Conservation (phyloP, 2,797 vertebrate genomes). For the Microctenopoma steveboyesi region DNA sequence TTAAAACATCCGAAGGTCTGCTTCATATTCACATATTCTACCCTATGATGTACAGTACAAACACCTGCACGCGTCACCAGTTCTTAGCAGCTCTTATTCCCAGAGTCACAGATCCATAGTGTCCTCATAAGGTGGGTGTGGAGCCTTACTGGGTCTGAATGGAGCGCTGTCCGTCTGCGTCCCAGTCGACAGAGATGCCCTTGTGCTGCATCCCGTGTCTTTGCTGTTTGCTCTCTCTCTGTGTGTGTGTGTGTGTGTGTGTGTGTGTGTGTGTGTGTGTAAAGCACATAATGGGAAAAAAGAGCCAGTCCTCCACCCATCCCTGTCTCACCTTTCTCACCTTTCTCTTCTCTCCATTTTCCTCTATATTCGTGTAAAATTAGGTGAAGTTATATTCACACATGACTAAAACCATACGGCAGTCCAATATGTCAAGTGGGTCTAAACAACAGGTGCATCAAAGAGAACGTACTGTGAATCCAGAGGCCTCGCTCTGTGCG, state of each 20-base stretch:
- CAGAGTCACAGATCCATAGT: constrained; percentile 12
- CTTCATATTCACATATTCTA: neutral
- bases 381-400: neutral
- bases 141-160: constrained; percentile 47
- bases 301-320: constrained; percentile 25
- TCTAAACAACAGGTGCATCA: constrained; percentile 39
- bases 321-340: constrained; percentile 12
- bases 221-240: constrained; percentile 42
- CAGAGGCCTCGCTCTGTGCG: constrained; percentile 26
- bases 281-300: neutral
- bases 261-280: constrained; percentile 2
- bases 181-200: constrained; percentile 53
- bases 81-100: constrained; percentile 26
- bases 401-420: neutral
- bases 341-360: constrained; percentile 4
- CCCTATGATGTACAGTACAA: neutral
- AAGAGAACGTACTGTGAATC: constrained; percentile 12
- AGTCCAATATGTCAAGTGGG: neutral
- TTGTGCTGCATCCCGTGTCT: constrained; percentile 56
- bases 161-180: constrained; percentile 46
- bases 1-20: constrained; percentile 4
- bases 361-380: neutral
- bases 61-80: neutral
- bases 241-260: constrained; percentile 2
- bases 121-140: constrained; percentile 15